Evolutionary conservation across 2,888 invertebrate genomes (phyloP), one percentile per base, ranked within the genome.

Genomic region (Tachystola acroxantha): DNA sequence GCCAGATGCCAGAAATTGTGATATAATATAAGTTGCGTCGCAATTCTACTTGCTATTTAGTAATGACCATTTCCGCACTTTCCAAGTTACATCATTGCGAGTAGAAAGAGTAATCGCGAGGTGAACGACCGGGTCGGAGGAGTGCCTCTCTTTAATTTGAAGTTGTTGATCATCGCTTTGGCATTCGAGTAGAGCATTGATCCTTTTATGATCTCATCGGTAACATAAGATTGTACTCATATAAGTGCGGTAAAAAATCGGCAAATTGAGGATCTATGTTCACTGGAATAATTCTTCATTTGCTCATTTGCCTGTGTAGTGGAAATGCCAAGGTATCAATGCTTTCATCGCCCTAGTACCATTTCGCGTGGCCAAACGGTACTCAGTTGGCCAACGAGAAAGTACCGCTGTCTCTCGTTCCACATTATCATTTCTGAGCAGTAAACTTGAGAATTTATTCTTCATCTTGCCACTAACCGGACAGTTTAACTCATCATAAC

Each of bases 171-270:
- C 78, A 79, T 68, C 68, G 71, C 66, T 73, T 73, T 52, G 73
- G 74, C 61, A 72, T 76, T 73, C 65, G 68, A 56, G 50, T 55
- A 66, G 86, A 75, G 60, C 85, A 59, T 81, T 85, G 85, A 81
- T 85, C 86, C 82, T 84, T 66, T 55, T 47, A 70, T 86, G 84
- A 86, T 82, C 81, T 85, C 85, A 85, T 84, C 79, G 59, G 53
- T 48, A 53, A 60, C 57, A 50, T 50, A 46, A 47, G 52, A 50
- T 49, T 40, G 39, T 40, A n/a, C n/a, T n/a, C n/a, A n/a, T n/a
- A n/a, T n/a, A 46, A 44, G 46, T 39, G 46, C 47, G 46, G 59
- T 57, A 63, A 63, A 55, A 48, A 45, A 40, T 29, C 49, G 45
- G 53, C 48, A 43, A 54, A 45, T 46, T 45, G 26, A 45, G 34